phyloP scores from a whole-genome alignment of 2,888 invertebrate genomes.

The Pilophorus perplexus region DNA sequence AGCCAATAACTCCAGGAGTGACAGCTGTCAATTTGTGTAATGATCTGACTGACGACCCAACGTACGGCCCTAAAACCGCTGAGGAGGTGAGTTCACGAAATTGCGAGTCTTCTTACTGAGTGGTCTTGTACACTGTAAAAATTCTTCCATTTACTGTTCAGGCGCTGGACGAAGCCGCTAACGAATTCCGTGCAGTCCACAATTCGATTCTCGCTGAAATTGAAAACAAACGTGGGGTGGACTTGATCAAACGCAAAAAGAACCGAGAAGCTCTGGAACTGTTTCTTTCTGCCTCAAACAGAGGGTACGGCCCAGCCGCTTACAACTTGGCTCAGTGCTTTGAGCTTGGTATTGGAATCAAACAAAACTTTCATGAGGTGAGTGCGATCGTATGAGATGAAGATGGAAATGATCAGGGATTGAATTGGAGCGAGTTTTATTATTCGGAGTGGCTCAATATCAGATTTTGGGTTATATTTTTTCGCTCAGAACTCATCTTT shows the following conservation, averaged over 20 bases:
- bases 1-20: conserved; percentile 10
- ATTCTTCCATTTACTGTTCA: too few relatives aligned
- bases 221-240: conserved; percentile 61
- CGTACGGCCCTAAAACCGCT: conserved; percentile 18
- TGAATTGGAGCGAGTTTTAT: too few relatives aligned
- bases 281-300: conserved; percentile 58
- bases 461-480: too few relatives aligned
- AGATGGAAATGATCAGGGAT: too few relatives aligned
- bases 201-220: conserved; percentile 60
- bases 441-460: too few relatives aligned
- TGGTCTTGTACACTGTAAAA: too few relatives aligned
- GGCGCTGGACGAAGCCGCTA: conserved; percentile 49
- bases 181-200: conserved; percentile 52
- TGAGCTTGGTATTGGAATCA: conserved; percentile 65
- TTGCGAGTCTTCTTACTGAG: not conserved
- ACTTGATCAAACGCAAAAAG: conserved; percentile 60
- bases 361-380: conserved; percentile 54
- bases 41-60: conserved; percentile 8
- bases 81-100: conserved; percentile 27
- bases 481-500: too few relatives aligned
- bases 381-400: too few relatives aligned
- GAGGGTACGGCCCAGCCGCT: conserved; percentile 60
- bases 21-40: not conserved
- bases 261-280: conserved; percentile 60
- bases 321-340: conserved; percentile 69